These are phyloP conservation scores for Lordiphosa collinella DNA, from an alignment of 1,140 invertebrate genomes.

Conservation along the genomic window DNA sequence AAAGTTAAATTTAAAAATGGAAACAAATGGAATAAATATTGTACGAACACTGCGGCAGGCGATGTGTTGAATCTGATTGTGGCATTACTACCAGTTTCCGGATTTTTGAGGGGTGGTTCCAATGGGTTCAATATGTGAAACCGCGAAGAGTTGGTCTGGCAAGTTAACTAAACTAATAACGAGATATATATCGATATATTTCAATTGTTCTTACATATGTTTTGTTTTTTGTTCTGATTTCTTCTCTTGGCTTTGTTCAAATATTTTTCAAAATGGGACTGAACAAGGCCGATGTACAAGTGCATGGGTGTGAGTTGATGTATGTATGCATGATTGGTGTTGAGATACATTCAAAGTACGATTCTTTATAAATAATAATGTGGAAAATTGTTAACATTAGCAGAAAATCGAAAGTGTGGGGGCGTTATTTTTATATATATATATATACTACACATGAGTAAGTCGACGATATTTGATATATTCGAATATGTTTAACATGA, in stretches of 20 bases:
- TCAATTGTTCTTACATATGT: constrained; percentile 23
- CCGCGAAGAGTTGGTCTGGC: constrained; percentile 44
- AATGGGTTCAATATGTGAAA: constrained; percentile 49
- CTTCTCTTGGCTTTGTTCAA: constrained; percentile 13
- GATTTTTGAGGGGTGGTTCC: constrained; percentile 31
- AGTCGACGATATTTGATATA: constrained; percentile 32
- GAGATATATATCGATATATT: constrained; percentile 36
- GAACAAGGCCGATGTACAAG: constrained; percentile 20
- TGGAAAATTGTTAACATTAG: constrained; percentile 9
- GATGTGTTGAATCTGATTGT: constrained; percentile 25
- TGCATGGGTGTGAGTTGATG: constrained; percentile 13
- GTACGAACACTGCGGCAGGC: constrained; percentile 52
- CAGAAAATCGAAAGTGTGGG: constrained; percentile 32
- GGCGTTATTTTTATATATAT: constrained; percentile 20
- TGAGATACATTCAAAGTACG: constrained; percentile 63
- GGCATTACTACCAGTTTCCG: constrained; percentile 3
- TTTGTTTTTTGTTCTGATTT: not conserved
- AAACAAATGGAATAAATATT: constrained; percentile 75
- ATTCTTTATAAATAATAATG: constrained; percentile 32
- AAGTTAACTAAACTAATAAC: constrained; percentile 72
- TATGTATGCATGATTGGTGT: constrained; percentile 46
- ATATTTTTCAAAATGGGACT: constrained; percentile 7
- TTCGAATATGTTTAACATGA: constrained; percentile 49
- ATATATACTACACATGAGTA: constrained; percentile 30
- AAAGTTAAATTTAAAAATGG: constrained; percentile 64